phyloP scores from a whole-genome alignment of 2,888 invertebrate species.

The Spisula subtruncata region DNA sequence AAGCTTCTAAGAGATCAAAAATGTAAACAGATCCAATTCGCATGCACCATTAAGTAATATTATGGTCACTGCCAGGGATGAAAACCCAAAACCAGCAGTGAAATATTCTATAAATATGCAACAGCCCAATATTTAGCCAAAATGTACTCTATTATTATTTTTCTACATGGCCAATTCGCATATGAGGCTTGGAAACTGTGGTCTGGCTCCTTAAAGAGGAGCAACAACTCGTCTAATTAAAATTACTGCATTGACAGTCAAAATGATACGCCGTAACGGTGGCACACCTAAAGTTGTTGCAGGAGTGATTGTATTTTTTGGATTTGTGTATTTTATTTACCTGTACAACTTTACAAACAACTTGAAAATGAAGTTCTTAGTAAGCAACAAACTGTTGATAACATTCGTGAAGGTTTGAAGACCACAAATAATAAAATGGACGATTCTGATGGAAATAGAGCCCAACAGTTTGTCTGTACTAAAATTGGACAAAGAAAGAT shows the following conservation, averaged over 20 bases:
- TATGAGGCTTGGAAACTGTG: no score
- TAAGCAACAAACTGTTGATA: not conserved
- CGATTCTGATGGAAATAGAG: not conserved
- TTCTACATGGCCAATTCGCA: no score
- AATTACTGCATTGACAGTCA: slow-evolving; percentile 39
- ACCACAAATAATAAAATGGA: not conserved
- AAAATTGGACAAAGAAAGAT: not conserved
- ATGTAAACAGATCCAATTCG: no score
- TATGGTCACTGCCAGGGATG: no score
- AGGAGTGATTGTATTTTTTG: slow-evolving; percentile 74
- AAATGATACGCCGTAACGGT: slow-evolving; percentile 76
- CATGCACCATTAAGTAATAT: no score
- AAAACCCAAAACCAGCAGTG: no score
- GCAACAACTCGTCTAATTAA: slow-evolving; percentile 25
- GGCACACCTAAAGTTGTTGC: slow-evolving; percentile 75
- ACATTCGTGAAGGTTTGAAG: not conserved
- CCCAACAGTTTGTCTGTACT: not conserved
- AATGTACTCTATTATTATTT: no score
- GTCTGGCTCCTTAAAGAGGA: no score
- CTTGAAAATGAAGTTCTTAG: not conserved
- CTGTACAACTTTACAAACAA: slow-evolving; percentile 70
- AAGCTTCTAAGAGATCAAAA: no score
- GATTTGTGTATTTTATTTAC: slow-evolving; percentile 80
- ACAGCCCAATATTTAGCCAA: no score
- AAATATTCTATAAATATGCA: no score